Evolutionary conservation across 1,140 invertebrate genomes (phyloP), one percentile per base, ranked within the genome.

Genomic region (Lineus longissimus): DNA sequence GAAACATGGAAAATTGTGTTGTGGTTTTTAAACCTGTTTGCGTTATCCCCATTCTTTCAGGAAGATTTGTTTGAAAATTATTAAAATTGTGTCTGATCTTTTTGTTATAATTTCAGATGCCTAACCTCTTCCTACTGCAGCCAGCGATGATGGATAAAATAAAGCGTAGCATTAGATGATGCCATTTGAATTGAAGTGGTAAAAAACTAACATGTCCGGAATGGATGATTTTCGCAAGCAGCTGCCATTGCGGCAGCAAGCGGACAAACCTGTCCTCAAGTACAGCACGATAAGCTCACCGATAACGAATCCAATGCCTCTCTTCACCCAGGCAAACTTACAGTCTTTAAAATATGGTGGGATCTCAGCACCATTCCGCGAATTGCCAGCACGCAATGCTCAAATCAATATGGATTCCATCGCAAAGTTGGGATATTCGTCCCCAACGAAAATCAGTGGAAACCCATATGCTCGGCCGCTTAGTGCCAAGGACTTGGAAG

Each of bases 201-300:
- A n/a, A n/a, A 36, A 4, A 4, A 36, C 33, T 15, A 36, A 36
- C 33, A 36, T 36, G 33, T 36, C 33, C 33, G 33, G 33, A 7
- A 7, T 77, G 15, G 75, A 76, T 25, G 75, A 77, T 2, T 61
- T 74, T 55, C 69, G 73, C 43, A 78, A 79, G 61, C 76, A 79
- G 61, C 60, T 80, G 19, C 76, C 75, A 9, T 64, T 75, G 17
- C 66, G 74, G n/a, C 76, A 73, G 40, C 62, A 66, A 60, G 62
- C 67, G n/a, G 71, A 73, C 31, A 76, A 75, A 61, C 77, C 75
- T 0, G 63, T 75, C 22, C 68, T 79, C 0, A 78, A 75, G 60
- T 75, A 79, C 63, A 76, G 73, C 31, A 70, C 70, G 23, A 27
- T 27, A 4, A 51, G 47, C 47, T 6, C 47, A 23, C 57, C 62